Conservation (phyloP, 1,140 invertebrate genomes). For the Hyles vespertilio region DNA sequence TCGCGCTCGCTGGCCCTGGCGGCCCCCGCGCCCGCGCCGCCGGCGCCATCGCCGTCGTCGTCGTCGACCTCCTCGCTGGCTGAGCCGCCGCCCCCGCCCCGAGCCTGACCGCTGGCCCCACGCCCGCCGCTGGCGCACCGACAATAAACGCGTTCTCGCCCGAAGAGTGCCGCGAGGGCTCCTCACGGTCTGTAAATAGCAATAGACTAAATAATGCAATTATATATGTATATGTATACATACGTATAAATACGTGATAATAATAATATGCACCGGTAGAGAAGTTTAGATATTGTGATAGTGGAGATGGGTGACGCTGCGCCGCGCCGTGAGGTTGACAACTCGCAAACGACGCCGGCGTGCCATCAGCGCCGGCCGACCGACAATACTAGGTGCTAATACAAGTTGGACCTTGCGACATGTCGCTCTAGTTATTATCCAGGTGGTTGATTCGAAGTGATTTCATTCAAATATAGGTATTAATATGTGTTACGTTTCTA, state of each 20-base stretch:
- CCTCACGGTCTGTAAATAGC: conserved; percentile 59
- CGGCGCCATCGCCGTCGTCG: conserved; percentile 77
- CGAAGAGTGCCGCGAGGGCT: conserved; percentile 42
- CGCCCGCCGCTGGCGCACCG: conserved; percentile 63
- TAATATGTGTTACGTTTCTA: conserved; percentile 69
- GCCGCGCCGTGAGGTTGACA: conserved; percentile 47
- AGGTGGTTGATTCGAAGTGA: conserved; percentile 61
- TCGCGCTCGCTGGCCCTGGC: conserved; percentile 73
- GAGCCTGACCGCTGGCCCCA: conserved; percentile 60
- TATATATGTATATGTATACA: conserved; percentile 52
- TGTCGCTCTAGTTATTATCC: conserved; percentile 60
- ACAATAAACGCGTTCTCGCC: conserved; percentile 63
- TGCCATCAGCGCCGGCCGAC: conserved; percentile 46
- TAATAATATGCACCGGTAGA: conserved; percentile 70
- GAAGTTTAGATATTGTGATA: conserved; percentile 70
- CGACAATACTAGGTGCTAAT: conserved; percentile 74
- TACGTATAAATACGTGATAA: conserved; percentile 69
- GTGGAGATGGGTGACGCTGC: conserved; percentile 37
- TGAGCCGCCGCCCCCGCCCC: conserved; percentile 57
- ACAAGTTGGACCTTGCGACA: conserved; percentile 65
- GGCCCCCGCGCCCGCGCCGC: conserved; percentile 56
- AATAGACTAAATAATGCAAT: conserved; percentile 37
- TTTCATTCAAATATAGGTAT: conserved; percentile 63
- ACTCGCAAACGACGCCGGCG: conserved; percentile 48
- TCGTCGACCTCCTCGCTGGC: conserved; percentile 77